Evolutionary conservation across 2,797 vertebrate species (phyloP), one percentile per base, ranked within the genome.

Genomic region (Ctenopoma kingsleyae): DNA sequence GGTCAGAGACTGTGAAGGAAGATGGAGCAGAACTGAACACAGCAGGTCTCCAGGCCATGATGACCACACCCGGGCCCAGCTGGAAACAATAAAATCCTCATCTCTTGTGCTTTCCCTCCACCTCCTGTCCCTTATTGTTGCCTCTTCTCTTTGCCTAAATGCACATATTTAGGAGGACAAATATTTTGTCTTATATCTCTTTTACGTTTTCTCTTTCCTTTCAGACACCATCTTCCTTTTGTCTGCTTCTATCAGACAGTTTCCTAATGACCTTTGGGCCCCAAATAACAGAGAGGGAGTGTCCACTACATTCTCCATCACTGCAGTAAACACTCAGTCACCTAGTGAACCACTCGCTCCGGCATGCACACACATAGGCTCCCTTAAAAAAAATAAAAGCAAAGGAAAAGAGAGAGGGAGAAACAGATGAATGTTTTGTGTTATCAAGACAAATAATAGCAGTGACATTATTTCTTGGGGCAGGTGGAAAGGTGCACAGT

Each of bases 61-160:
- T 67, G 84, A 85, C 93, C 93, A 92, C 93, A 91, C 93, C 94
- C 92, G 20, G 54, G 41, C 71, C 90, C 93, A 94, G 94, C 91
- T 95, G 94, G 88, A 92, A 91, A 78, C 76, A 81, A 92, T 93
- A 88, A 92, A 78, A 83, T 56, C 68, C 74, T 74, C 85, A 76
- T 85, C 75, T 75, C 83, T 63, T 77, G 77, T 56, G 63, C 64
- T 56, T 57, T 68, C 63, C 41, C 67, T 72, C 67, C 58, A 70
- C 74, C 82, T 53, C 74, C 38, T 60, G 52, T 70, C 76, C 40
- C 35, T 56, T 63, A 46, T 12, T 65, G 44, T 20, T 62, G 36
- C 25, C 48, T 52, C 67, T 57, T 74, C 58, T 56, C 32, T n/a
- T 8, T 11, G 4, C 10, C 10, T 47, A 20, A 1, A 55, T 44